Conservation (phyloP, 2,113 vertebrate genomes). For the Vombatus ursinus region DNA sequence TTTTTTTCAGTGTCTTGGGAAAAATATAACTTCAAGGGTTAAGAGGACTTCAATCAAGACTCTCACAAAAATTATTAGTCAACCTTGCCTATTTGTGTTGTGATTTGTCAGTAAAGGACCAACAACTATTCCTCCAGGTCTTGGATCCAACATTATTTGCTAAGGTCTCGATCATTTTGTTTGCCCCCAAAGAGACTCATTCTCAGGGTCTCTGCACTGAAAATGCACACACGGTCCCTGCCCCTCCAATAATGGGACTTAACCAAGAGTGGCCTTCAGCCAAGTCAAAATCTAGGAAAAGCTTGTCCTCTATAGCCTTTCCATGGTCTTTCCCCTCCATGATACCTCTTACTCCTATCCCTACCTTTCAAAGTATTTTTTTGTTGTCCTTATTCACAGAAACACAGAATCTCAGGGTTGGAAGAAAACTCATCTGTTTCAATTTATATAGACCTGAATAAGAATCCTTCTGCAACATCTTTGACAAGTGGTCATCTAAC, state of each 20-base stretch:
- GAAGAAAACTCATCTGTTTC: background rate
- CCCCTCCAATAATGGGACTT: background rate
- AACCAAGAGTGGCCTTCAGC: background rate
- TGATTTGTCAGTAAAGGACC: background rate
- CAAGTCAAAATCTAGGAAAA: background rate
- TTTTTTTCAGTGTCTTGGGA: slow-evolving; percentile 72
- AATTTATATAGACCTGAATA: background rate
- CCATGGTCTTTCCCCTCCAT: background rate
- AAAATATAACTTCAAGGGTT: slow-evolving; percentile 74
- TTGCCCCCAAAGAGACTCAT: background rate
- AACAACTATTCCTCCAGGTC: background rate
- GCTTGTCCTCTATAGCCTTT: background rate
- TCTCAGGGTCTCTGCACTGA: background rate
- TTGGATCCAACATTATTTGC: background rate
- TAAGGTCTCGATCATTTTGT: background rate
- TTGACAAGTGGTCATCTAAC: background rate
- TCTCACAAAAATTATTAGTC: slow-evolving; percentile 25
- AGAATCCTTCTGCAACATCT: background rate
- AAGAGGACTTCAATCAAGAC: slow-evolving; percentile 48
- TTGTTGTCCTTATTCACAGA: background rate
- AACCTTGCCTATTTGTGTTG: background rate
- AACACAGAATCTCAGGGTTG: background rate
- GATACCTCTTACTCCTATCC: background rate
- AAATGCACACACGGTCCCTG: background rate
- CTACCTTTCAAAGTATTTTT: background rate